Base-by-base conservation (phyloP, 2,888 invertebrate species). In the Acanthococcus lagerstroemiae region DNA sequence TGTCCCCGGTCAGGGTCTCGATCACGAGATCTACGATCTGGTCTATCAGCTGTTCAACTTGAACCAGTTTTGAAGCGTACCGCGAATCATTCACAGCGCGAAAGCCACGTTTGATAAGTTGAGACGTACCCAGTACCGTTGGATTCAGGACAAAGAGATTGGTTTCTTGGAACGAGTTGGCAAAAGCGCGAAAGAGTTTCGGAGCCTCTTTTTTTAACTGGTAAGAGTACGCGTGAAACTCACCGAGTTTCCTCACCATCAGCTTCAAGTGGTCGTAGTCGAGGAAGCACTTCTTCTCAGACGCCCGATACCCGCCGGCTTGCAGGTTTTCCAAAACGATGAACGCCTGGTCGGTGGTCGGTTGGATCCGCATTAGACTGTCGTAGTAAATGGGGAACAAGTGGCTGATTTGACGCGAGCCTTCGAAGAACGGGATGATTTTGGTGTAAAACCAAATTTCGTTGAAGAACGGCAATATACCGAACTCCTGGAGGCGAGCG, bases 211-310 rank as follows among this genome's bases (percentile, higher is more conserved):
- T 3, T 25, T 63, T 63, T 17, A 44, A 52, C 37, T 37, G 30
- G 12, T 63, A 63, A 12, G 63, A 63, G 12, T 19, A 54, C 2
- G 54, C 50, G 17, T 63, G 63, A 17, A 63, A 63, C 9, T 52
- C 22, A n/a, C 63, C 63, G 0, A 63, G 37, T 44, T 27, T 27
- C 12, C 30, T 24, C 52, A 52, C 25, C 63, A 54, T 54, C 22
- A 63, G 17, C 25, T 1, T n/a, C 21, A 63, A 44, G 44, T 63
- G 63, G 9, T 63, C 37, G 15, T 37, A 5, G 37, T 63, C 63
- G n/a, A 63, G 54, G 25, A 63, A 63, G 5, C 44, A 63, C n/a
- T 54, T 24, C 5, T 30, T 21, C 21, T 24, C 17, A 7, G 30
- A 15, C 37, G 27, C n/a, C 15, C 46, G 15, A 46, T 22, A 63